Percentiles rank a stretch among this genome's conserved stretches.
These are phyloP conservation scores for Trachythela sp. DNA, from an alignment of 64 coral and sea anemone genomes.

Conservation along the genomic window DNA sequence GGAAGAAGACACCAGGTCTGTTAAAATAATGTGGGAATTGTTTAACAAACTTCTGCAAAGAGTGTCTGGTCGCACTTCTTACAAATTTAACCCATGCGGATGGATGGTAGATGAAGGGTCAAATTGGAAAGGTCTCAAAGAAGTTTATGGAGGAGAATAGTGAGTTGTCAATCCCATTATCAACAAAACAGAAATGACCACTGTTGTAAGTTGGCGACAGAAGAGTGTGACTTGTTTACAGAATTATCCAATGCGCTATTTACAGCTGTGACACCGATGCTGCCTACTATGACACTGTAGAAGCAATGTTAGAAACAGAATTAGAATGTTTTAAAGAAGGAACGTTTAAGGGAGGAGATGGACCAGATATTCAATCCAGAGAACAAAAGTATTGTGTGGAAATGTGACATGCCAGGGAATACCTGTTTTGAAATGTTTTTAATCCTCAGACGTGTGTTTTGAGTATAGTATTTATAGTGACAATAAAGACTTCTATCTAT, in stretches of 20 bases:
- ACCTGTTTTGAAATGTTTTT: too few relatives aligned
- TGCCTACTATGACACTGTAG: neutral
- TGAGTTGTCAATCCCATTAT: slow-evolving; percentile 43
- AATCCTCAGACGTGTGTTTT: too few relatives aligned
- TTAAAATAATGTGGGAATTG: neutral
- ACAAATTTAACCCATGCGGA: slow-evolving; percentile 25
- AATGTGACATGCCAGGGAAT: neutral
- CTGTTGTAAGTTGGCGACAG: neutral
- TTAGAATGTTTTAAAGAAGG: neutral
- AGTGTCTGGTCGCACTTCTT: neutral
- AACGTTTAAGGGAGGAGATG: neutral
- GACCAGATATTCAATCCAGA: neutral
- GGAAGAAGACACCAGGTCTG: neutral
- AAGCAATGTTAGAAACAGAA: neutral
- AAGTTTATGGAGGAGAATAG: slow-evolving; percentile 39
- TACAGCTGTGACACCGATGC: slow-evolving; percentile 14
- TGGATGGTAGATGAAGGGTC: slow-evolving; percentile 41
- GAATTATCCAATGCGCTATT: slow-evolving; percentile 24
- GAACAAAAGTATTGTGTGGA: neutral
- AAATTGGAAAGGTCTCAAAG: slow-evolving; percentile 34
- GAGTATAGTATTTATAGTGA: too few relatives aligned
- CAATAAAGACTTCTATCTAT: too few relatives aligned
- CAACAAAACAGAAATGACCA: slow-evolving; percentile 24
- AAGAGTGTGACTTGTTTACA: slow-evolving; percentile 29
- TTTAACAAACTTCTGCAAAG: slow-evolving; percentile 26